Evolutionary conservation across 1,140 invertebrate species (phyloP).

Genomic region (Magallana ariakensis): DNA sequence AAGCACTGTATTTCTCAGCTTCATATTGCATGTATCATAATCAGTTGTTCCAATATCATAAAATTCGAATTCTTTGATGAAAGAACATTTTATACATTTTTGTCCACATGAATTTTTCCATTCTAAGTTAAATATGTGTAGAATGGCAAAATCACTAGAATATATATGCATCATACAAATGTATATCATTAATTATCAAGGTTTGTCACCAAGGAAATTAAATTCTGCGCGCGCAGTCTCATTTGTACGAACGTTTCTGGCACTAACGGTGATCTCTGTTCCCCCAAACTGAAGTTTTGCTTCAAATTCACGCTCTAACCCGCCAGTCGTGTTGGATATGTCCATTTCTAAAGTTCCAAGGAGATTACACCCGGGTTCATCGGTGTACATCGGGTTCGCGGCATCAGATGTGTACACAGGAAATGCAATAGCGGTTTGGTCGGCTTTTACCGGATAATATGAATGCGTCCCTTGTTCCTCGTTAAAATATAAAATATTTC

Average conservation of each 20-base stretch:
- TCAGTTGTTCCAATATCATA: too few relatives aligned
- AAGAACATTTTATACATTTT: too few relatives aligned
- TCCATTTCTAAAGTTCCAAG: conserved; percentile 41
- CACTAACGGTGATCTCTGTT: conserved; percentile 61
- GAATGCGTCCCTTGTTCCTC: conserved; percentile 43
- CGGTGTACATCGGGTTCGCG: conserved; percentile 9
- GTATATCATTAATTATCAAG: too few relatives aligned
- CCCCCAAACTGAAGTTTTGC: conserved; percentile 61
- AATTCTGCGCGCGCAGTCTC: background rate
- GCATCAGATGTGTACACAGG: background rate
- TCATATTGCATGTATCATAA: too few relatives aligned
- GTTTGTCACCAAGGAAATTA: background rate
- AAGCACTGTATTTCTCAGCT: too few relatives aligned
- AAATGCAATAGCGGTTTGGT: conserved; percentile 30
- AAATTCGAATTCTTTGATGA: too few relatives aligned
- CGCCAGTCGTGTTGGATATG: conserved; percentile 7
- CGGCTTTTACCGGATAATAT: conserved; percentile 31
- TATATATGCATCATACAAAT: too few relatives aligned
- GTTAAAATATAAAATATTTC: background rate
- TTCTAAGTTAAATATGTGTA: too few relatives aligned
- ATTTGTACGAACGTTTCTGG: conserved; percentile 45
- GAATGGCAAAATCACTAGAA: too few relatives aligned
- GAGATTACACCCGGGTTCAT: background rate
- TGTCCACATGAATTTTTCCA: too few relatives aligned
- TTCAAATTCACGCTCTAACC: conserved; percentile 44